Base-by-base conservation (phyloP, 2,888 invertebrate genomes). In the Epistrophe grossulariae region DNA sequence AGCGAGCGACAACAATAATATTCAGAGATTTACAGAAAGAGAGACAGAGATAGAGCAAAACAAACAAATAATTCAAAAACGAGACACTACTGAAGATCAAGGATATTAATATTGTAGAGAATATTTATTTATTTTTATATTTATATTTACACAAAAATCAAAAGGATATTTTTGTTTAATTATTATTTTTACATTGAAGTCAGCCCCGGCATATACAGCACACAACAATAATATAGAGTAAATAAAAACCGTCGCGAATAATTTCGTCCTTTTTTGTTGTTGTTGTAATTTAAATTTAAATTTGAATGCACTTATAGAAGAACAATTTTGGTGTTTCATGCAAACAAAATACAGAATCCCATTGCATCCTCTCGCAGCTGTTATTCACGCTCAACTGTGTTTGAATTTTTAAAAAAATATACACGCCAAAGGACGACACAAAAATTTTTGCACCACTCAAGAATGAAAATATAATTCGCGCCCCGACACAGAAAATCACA, bases 311-410 rank as follows among this genome's bases (percentile, higher is more conserved):
- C 70, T 40, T 24, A 52, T 6, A 19, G 17, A 24, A 24, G 24
- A 24, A n/a, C n/a, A 40, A 38, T 60, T 38, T 31, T 13, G 2
- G 8, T n/a, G n/a, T 19, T 60, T 60, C 11, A 52, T 13, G 50
- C 19, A 24, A 24, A 17, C 24, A 43, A n/a, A n/a, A 43, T 17
- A 76, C 11, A 72, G 55, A 70, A 38, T 55, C 43, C 57, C 40
- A 88, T 90, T 88, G 89, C 90, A 90, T 90, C 91, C 93, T 92
- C 91, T 91, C 92, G 91, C 91, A 91, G 91, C 91, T 91, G 92
- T 91, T 91, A 91, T 92, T 92, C 92, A 92, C 93, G 92, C 90
- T 91, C 90, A 92, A 92, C 93, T 92, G 92, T 83, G 70, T 64
- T 48, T 59, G 40, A 43, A 64, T 50, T 59, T 45, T 62, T 62